Evolutionary conservation across 1,140 invertebrate species (phyloP), one percentile per base, ranked within the genome.

Genomic region (Calliphora vicina): DNA sequence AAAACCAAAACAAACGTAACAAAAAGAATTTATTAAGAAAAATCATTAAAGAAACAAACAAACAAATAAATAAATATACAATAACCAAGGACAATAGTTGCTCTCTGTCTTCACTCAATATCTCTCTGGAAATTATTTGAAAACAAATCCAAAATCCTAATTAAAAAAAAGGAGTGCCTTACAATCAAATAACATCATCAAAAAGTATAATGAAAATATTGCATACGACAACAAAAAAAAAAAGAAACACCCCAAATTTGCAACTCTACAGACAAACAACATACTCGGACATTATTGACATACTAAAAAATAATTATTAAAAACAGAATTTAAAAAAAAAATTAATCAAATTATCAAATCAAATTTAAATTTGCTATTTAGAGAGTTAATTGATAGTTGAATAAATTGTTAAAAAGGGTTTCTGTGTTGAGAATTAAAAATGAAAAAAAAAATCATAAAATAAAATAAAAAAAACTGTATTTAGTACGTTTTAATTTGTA

Each of bases 1-100:
- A 57, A 57, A 17, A 83, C 86, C 88, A 85, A 86, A 88, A 20
- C 35, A 82, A 42, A 67, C 20, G 29, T n/a, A 73, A 82, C 27
- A 2, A 67, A 61, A 82, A 72, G 57, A 82, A 82, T 61, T 82
- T 43, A 61, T 82, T 73, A 82, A 42, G 13, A 27, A 67, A 80
- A 81, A 45, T 61, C 35, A 80, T 43, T 15, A 74, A 74, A 80
- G 43, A 80, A 43, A 81, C 45, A 45, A 80, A 45, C 42, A 80
- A 80, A 57, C 15, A 57, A 57, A 57, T n/a, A 67, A 57, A 57
- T n/a, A 67, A 67, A 25, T 20, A 67, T 67, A 25, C 61, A 67
- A 67, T 67, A 67, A 67, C 61, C 61, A 67, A 23, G 61, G 45
- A 81, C 80, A 81, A 61, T 81, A 61, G 80, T 81, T 81, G 80